phyloP scores from a whole-genome alignment of 2,888 invertebrate species.

The Alentia gelatinosa region DNA sequence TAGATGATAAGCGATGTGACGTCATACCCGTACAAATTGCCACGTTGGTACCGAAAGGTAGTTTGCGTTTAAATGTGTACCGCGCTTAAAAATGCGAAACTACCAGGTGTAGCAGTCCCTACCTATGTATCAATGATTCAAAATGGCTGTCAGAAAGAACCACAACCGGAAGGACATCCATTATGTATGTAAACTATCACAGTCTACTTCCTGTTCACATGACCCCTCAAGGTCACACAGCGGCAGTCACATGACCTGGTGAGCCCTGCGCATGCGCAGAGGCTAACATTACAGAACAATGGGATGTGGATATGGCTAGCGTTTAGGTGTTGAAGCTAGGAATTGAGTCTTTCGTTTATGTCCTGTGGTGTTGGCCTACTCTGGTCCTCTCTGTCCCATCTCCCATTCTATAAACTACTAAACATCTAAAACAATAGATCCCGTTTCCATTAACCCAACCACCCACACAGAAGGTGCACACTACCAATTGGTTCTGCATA shows the following conservation, averaged over 20 bases:
- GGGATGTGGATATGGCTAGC: no score
- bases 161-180: neutral
- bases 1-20: neutral
- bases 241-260: neutral
- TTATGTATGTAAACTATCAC: constrained; percentile 19
- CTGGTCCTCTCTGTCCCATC: no score
- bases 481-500: no score
- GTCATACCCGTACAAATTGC: no score
- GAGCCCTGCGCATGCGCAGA: constrained; percentile 14
- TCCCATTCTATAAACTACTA: no score
- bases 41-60: no score
- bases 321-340: no score
- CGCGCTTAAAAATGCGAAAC: neutral
- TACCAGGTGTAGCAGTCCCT: neutral
- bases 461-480: no score
- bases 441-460: no score
- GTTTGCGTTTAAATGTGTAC: no score
- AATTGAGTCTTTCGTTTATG: no score
- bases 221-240: neutral
- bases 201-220: neutral
- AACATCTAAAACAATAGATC: neutral
- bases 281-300: constrained; percentile 13
- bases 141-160: neutral
- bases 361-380: no score
- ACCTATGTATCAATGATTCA: neutral